These are phyloP conservation scores for Meloidogyne hapla DNA, from an alignment of 1,140 invertebrate genomes.

Conservation along the genomic window DNA sequence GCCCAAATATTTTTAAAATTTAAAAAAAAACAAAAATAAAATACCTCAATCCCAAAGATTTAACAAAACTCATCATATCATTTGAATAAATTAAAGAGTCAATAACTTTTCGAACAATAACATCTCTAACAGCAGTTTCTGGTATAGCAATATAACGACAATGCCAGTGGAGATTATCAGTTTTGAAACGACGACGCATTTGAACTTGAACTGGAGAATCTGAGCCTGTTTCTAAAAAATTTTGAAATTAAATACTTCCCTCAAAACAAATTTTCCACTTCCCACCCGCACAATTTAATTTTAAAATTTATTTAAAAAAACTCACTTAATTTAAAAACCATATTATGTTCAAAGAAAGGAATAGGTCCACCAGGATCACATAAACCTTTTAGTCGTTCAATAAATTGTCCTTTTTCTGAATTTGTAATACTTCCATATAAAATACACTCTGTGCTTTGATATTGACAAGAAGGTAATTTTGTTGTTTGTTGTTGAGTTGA, in stretches of 20 bases:
- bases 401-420: constrained; percentile 24
- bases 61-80: constrained; percentile 55
- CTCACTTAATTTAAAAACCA: constrained; percentile 50
- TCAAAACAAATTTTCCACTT: neutral
- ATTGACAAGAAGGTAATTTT: constrained; percentile 23
- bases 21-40: neutral
- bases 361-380: constrained; percentile 40
- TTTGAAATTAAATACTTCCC: neutral
- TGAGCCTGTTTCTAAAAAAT: constrained; percentile 31
- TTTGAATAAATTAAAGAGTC: constrained; percentile 48
- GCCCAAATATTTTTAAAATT: too few species aligned
- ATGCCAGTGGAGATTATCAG: constrained; percentile 44
- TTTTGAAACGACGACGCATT: constrained; percentile 44
- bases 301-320: too few species aligned
- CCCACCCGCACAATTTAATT: too few species aligned
- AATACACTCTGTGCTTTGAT: constrained; percentile 43
- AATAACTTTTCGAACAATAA: constrained; percentile 49
- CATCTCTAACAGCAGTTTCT: constrained; percentile 14
- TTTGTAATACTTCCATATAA: constrained; percentile 43
- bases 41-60: constrained; percentile 42
- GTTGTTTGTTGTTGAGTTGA: neutral
- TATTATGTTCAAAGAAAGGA: constrained; percentile 47
- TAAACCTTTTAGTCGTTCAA: constrained; percentile 45
- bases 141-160: constrained; percentile 49
- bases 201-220: constrained; percentile 47